Evolutionary conservation across 2,888 invertebrate genomes (phyloP), one percentile per base, ranked within the genome.

Genomic region (Lampropteryx suffumata): DNA sequence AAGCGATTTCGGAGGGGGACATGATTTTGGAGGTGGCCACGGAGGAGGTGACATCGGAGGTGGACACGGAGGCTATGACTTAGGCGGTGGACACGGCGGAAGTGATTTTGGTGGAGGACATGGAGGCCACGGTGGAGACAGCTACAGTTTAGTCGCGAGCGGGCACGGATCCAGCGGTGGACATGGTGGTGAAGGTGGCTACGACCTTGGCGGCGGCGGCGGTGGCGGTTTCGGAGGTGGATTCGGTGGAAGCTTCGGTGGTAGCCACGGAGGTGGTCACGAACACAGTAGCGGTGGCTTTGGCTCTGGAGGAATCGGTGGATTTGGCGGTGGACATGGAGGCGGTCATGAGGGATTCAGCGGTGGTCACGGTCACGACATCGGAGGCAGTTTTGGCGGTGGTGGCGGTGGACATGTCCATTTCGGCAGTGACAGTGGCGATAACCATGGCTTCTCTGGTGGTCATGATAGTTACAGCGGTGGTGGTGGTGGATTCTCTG

Each of bases 291-390:
- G 61, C 28, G 71, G 68, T 11, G 62, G 50, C 14, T 56, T 55
- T n/a, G 10, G 58, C 6, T 24, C 24, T 1, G 62, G 61, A 2
- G 66, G 59, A 17, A 52, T 57, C 32, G 65, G 63, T 40, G 68
- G 67, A 21, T 64, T 57, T 7, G 86, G 87, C 6, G 73, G 71
- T 11, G 69, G 71, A 50, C 77, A 71, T 21, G 82, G 74, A 6
- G 77, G 77, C 7, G 75, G 71, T 21, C 92, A 92, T 93, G 65
- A 64, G 10, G 66, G 67, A 4, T 43, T 59, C 9, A 52, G 64
- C 3, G 66, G 65, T n/a, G 63, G 64, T n/a, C 56, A 61, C 36
- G 63, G 64, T n/a, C 56, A 61, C 36, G 61, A 59, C 12, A 57
- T 54, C 42, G 55, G 64, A 30, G 64, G 66, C 12, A 65, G 66